phyloP scores from a whole-genome alignment of 23 tunicate genomes.

The Corella eumyota region DNA sequence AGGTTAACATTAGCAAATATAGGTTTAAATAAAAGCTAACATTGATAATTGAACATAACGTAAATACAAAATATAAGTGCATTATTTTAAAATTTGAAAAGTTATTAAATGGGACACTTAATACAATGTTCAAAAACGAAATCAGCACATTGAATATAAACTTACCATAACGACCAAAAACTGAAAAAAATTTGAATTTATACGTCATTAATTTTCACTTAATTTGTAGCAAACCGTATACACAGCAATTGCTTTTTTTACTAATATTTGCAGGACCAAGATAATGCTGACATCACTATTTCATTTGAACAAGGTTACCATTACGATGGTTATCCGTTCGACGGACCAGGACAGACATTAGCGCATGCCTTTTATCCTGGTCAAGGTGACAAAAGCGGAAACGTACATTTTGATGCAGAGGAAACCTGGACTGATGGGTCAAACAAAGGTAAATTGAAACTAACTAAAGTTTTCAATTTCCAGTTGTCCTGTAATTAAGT shows the following conservation, averaged over 20 bases:
- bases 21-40: too few species aligned
- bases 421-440: conserved; percentile 30
- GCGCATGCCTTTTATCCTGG: conserved; percentile 85
- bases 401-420: conserved; percentile 65
- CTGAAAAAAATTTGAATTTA: too few species aligned
- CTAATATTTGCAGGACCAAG: neutral
- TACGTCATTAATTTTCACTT: too few species aligned
- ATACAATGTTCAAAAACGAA: too few species aligned
- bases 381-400: conserved; percentile 22
- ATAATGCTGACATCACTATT: conserved; percentile 23
- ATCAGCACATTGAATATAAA: too few species aligned
- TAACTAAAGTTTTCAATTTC: too few species aligned
- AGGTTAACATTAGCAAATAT: conserved; percentile 12
- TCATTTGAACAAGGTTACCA: conserved; percentile 53
- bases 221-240: neutral
- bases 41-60: too few species aligned
- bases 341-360: conserved; percentile 58
- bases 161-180: too few species aligned
- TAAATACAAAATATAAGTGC: too few species aligned
- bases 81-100: too few species aligned
- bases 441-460: conserved; percentile 14
- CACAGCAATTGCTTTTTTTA: neutral
- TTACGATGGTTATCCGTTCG: conserved; percentile 68
- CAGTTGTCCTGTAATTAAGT: too few species aligned
- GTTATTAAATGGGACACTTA: too few species aligned